Percentiles rank a stretch among this genome's conserved stretches.
Conservation (phyloP, 64 coral and sea anemone genomes). For the Actinia tenebrosa region DNA sequence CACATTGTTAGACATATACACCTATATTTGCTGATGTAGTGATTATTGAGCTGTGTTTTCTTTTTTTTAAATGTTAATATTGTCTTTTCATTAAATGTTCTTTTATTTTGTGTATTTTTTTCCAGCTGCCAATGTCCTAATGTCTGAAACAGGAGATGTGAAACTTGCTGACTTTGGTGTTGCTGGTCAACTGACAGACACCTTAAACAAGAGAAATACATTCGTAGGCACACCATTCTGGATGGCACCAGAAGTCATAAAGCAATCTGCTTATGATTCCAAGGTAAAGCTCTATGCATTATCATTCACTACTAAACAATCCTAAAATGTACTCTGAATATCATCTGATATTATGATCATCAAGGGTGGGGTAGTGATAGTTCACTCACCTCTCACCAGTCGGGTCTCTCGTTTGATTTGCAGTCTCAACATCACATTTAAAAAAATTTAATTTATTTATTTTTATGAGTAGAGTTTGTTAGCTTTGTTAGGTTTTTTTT, state of each 20-base stretch:
- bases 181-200: slow-evolving; percentile 96
- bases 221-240: slow-evolving; percentile 99
- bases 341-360: no score
- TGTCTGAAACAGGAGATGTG: slow-evolving; percentile 96
- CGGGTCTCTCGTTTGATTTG: no score
- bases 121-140: slow-evolving; percentile 87
- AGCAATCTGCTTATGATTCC: slow-evolving; percentile 97
- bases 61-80: background rate
- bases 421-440: no score
- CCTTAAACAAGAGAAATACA: slow-evolving; percentile 97
- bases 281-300: slow-evolving; percentile 44
- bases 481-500: no score
- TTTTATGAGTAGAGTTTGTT: no score
- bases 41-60: background rate
- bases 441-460: no score
- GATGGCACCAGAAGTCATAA: slow-evolving; percentile 99
- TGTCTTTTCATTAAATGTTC: background rate
- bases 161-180: slow-evolving; percentile 99
- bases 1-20: no score
- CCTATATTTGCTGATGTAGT: background rate
- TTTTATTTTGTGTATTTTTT: background rate
- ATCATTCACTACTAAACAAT: background rate
- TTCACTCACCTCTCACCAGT: no score
- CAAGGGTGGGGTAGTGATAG: no score
- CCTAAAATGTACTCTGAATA: background rate